Conservation (phyloP, 2,113 vertebrate genomes). For the Nematolebias whitei region DNA sequence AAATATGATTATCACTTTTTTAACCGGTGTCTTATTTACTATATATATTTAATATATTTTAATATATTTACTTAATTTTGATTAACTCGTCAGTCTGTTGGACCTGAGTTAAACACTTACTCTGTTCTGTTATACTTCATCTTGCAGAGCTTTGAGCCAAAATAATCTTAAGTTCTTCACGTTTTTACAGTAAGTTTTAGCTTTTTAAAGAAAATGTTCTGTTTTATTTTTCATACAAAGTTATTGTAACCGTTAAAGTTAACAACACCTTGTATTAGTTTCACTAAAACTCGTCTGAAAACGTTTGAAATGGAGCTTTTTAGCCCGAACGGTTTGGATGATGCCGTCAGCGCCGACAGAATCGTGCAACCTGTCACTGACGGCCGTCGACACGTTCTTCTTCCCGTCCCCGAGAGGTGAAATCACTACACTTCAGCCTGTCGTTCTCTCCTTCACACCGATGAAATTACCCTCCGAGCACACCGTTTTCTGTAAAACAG, state of each 20-base stretch:
- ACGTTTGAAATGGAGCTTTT: slow-evolving; percentile 19
- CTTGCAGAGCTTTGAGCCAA: too few species aligned
- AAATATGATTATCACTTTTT: too few species aligned
- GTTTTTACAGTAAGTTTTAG: too few species aligned
- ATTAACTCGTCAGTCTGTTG: too few species aligned
- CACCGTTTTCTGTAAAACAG: slow-evolving; percentile 49
- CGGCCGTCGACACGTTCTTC: slow-evolving; percentile 56
- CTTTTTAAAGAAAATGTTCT: too few species aligned
- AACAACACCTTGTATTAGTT: slow-evolving; percentile 20
- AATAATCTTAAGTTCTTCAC: too few species aligned
- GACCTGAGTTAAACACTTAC: too few species aligned
- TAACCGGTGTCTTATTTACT: too few species aligned
- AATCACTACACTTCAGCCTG: slow-evolving; percentile 62
- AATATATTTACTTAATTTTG: too few species aligned
- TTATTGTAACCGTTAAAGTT: slow-evolving; percentile 16
- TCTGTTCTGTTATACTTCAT: too few species aligned
- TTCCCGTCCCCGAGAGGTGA: slow-evolving; percentile 47
- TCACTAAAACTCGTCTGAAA: slow-evolving; percentile 5
- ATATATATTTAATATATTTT: too few species aligned
- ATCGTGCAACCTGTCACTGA: slow-evolving; percentile 55
- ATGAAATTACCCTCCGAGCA: slow-evolving; percentile 40
- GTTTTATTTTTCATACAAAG: not conserved
- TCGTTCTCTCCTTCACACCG: slow-evolving; percentile 37
- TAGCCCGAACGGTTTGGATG: slow-evolving; percentile 35
- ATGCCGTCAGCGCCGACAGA: slow-evolving; percentile 33